Evolutionary conservation across 2,797 vertebrate genomes (phyloP).

Genomic region (Diglossa cyanea): DNA sequence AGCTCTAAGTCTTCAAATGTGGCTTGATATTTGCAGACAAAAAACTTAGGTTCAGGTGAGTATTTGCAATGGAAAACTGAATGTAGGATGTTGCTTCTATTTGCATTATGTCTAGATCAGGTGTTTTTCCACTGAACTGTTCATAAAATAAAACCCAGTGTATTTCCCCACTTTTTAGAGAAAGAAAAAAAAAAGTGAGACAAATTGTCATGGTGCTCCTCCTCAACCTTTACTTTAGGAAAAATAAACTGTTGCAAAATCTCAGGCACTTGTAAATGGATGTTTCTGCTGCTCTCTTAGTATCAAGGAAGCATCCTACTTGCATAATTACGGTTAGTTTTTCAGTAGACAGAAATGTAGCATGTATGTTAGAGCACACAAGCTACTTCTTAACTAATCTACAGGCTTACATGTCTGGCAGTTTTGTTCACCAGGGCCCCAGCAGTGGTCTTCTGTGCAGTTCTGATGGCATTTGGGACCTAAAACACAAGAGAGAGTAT

Average conservation of each 20-base stretch:
- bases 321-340: neutral
- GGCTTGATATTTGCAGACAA: neutral
- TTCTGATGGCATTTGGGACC: slow-evolving; percentile 84
- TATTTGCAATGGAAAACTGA: neutral
- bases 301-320: neutral
- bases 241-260: neutral
- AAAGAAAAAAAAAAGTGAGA: neutral
- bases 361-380: neutral
- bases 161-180: neutral
- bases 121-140: neutral
- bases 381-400: neutral
- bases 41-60: neutral
- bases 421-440: slow-evolving; percentile 85
- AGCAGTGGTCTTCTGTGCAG: slow-evolving; percentile 89
- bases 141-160: neutral
- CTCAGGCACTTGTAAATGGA: neutral
- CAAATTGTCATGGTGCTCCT: neutral
- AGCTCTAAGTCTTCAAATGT: neutral
- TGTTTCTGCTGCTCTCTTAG: neutral
- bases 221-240: neutral
- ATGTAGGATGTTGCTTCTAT: neutral
- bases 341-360: neutral
- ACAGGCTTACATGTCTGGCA: slow-evolving; percentile 89
- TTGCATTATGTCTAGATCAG: neutral
- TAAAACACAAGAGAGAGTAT: slow-evolving; percentile 37